Percentiles rank a stretch among this genome's conserved stretches.
phyloP scores from a whole-genome alignment of 1,140 invertebrate species.

The Pseudomyrmex cubaensis region DNA sequence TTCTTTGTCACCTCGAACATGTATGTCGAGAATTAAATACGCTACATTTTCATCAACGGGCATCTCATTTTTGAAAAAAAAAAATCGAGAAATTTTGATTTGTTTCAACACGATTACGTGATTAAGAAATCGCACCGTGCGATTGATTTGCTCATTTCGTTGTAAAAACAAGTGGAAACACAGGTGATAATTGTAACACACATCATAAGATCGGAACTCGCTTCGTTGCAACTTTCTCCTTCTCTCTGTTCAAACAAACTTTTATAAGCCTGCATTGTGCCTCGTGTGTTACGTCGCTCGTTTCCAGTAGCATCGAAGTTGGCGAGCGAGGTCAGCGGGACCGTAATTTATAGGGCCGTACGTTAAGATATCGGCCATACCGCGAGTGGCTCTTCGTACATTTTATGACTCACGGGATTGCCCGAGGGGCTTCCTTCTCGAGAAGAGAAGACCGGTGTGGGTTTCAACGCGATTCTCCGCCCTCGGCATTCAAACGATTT shows the following conservation, averaged over 20 bases:
- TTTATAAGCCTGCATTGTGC: background rate
- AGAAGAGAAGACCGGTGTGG: slow-evolving; percentile 1
- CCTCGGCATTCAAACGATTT: slow-evolving; percentile 34
- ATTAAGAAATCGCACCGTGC: background rate
- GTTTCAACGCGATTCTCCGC: background rate
- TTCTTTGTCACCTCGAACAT: background rate
- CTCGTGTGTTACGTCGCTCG: background rate
- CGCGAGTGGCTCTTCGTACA: slow-evolving; percentile 54
- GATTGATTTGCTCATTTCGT: too few relatives aligned
- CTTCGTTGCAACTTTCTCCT: background rate
- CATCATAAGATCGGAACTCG: background rate
- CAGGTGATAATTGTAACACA: background rate
- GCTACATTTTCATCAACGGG: too few relatives aligned
- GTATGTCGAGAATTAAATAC: background rate
- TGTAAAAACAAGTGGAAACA: background rate
- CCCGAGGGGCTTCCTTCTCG: background rate
- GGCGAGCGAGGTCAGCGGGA: slow-evolving; percentile 70
- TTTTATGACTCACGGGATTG: slow-evolving; percentile 69
- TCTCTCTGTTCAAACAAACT: background rate
- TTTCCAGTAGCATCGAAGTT: slow-evolving; percentile 72
- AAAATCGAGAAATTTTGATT: background rate
- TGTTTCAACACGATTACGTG: background rate
- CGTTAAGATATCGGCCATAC: slow-evolving; percentile 68
- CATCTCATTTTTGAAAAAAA: too few relatives aligned
- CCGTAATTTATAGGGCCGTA: slow-evolving; percentile 74